Conservation (phyloP, 2,113 vertebrate genomes). For the Diadophis punctatus region DNA sequence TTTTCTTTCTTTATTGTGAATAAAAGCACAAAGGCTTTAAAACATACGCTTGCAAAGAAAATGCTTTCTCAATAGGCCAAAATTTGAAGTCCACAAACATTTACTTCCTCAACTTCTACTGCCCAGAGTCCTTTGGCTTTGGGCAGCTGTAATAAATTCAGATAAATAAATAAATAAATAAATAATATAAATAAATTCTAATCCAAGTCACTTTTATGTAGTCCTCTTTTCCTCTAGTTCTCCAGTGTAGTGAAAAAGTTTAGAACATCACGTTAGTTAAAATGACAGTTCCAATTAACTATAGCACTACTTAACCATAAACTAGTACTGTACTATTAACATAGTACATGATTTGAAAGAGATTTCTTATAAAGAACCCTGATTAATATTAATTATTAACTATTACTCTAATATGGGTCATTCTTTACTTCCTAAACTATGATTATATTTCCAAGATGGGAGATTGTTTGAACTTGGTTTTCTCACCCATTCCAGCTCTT, state of each 20-base stretch:
- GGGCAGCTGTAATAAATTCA: background rate
- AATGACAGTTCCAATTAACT: background rate
- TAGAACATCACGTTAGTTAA: background rate
- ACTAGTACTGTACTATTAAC: background rate
- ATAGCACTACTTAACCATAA: background rate
- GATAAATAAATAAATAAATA: background rate
- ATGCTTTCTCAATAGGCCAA: background rate
- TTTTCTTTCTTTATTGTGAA: background rate
- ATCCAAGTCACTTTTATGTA: background rate
- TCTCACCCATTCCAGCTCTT: conserved; percentile 88
- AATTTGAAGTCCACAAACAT: background rate
- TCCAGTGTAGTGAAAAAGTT: background rate
- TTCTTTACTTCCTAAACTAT: background rate
- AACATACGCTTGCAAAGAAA: background rate
- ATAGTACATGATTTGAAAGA: background rate
- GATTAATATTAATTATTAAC: background rate
- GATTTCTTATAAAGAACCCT: background rate
- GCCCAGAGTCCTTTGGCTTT: background rate
- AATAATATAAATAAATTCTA: background rate
- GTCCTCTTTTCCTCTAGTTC: background rate
- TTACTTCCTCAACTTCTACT: background rate
- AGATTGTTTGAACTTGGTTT: accelerated
- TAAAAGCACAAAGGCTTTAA: background rate
- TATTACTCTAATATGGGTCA: background rate
- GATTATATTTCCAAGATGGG: background rate